phyloP scores from a whole-genome alignment of 2,113 vertebrate species.

The Orientallactaga bullata region DNA sequence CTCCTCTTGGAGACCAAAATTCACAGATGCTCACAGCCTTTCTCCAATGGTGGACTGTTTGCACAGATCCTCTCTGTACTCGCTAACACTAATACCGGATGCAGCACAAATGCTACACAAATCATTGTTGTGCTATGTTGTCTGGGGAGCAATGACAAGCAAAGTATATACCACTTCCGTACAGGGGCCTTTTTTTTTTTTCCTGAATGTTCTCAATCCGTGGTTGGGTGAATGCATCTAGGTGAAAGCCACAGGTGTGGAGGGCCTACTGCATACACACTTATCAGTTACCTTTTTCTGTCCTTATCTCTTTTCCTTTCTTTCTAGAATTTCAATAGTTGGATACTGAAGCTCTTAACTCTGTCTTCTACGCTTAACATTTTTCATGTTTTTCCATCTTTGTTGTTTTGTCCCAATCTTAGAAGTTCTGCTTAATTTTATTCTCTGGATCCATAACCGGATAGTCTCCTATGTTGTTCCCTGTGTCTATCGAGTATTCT shows the following conservation, averaged over 20 bases:
- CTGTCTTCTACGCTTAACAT: not conserved
- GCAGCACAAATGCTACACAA: not conserved
- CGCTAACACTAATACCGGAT: not conserved
- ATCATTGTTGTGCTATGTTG: not conserved
- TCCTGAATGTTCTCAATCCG: not conserved
- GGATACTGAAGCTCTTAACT: not conserved
- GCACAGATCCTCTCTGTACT: not conserved
- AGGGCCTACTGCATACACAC: not conserved
- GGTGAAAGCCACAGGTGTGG: not conserved
- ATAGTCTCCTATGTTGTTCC: not conserved
- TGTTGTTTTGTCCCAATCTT: not conserved
- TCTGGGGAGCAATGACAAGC: not conserved
- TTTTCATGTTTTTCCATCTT: not conserved
- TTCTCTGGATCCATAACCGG: not conserved
- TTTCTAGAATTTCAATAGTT: not conserved
- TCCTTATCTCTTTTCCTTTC: not conserved
- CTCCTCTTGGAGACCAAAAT: not conserved
- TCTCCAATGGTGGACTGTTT: not conserved
- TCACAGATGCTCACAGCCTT: not conserved
- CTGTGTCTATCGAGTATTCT: not conserved
- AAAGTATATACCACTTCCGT: not conserved
- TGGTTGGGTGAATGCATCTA: not conserved
- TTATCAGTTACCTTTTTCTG: not conserved
- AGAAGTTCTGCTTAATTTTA: not conserved
- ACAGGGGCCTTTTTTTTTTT: not conserved